Evolutionary conservation across 2,888 invertebrate species (phyloP).

Genomic region (Antheraea yamamai): DNA sequence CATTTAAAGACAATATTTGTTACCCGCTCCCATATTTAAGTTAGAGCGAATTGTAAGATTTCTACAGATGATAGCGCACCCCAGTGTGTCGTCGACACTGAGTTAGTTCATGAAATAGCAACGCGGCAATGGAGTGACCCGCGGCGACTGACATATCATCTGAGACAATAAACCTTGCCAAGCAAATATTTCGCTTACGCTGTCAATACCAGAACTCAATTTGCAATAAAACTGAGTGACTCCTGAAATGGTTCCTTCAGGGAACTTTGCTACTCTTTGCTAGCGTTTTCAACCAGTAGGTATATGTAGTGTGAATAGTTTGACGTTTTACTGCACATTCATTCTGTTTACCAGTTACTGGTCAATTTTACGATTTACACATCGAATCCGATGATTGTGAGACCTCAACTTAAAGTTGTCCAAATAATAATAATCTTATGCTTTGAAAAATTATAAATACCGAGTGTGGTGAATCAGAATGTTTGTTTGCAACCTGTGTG

Average conservation of each 20-base stretch:
- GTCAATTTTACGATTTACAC: not conserved
- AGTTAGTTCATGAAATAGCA: slow-evolving; percentile 8
- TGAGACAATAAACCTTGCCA: slow-evolving; percentile 34
- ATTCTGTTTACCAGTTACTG: not conserved
- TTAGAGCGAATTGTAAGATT: not conserved
- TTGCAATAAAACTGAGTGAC: slow-evolving; percentile 52
- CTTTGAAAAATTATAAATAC: no score
- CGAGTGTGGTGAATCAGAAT: no score
- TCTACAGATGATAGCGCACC: not conserved
- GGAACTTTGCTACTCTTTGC: slow-evolving; percentile 20
- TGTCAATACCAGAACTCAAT: slow-evolving; percentile 33
- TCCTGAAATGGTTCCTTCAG: slow-evolving; percentile 27
- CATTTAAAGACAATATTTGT: no score
- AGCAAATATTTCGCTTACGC: slow-evolving; percentile 41
- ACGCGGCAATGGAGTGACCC: slow-evolving; percentile 28
- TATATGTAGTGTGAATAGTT: not conserved
- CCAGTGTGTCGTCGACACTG: not conserved
- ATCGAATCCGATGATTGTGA: not conserved
- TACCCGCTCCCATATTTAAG: no score
- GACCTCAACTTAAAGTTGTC: not conserved
- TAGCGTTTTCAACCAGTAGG: slow-evolving; percentile 16
- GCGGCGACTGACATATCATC: slow-evolving; percentile 33
- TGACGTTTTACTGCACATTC: slow-evolving; percentile 23
- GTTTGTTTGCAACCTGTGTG: no score
- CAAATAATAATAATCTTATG: no score